These are phyloP conservation scores for Axea sp. DNA, from an alignment of 2,888 invertebrate genomes.

Conservation along the genomic window DNA sequence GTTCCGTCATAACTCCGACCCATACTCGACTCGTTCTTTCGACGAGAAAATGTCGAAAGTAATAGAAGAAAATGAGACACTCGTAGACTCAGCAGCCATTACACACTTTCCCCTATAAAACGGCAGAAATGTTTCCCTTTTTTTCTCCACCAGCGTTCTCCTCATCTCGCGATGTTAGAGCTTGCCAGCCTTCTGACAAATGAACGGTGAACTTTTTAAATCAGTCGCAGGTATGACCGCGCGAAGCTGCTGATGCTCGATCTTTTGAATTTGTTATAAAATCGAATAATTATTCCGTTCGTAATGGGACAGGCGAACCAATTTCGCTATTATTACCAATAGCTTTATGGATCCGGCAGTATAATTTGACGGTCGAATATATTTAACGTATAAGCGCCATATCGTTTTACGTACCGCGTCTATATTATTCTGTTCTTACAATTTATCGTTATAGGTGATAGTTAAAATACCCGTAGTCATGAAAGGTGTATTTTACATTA, in stretches of 20 bases:
- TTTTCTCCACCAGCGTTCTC: background rate
- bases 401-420: conserved; percentile 18
- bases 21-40: conserved; percentile 41
- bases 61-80: conserved; percentile 55
- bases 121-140: conserved; percentile 19
- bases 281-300: conserved; percentile 10
- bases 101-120: conserved; percentile 46
- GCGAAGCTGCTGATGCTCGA: background rate
- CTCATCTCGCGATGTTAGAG: conserved; percentile 12
- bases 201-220: conserved; percentile 2
- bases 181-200: conserved; percentile 5
- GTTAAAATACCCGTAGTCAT: conserved; percentile 6
- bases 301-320: background rate
- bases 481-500: background rate
- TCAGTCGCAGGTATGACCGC: background rate
- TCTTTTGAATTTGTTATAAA: background rate
- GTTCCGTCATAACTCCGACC: conserved; percentile 28
- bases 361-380: conserved; percentile 11
- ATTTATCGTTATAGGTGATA: conserved; percentile 12
- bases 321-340: background rate
- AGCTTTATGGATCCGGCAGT: background rate
- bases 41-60: conserved; percentile 50
- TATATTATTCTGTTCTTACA: conserved; percentile 14
- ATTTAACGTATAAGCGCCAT: conserved; percentile 9
- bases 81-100: conserved; percentile 47